Evolutionary conservation across 2,888 invertebrate genomes (phyloP), one percentile per base, ranked within the genome.

Genomic region (Diabrotica balteata): DNA sequence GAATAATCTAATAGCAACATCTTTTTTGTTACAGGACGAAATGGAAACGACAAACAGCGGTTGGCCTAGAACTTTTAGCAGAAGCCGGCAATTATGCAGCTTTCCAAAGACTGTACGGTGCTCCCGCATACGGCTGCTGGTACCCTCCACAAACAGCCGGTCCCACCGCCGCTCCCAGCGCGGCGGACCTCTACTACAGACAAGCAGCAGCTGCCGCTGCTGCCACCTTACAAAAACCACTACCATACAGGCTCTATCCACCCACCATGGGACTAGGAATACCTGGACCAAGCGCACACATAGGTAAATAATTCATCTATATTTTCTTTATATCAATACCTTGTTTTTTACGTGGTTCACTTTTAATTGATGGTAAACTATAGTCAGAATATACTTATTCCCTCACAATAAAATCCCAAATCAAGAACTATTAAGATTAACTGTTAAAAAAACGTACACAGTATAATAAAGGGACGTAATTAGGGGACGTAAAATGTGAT

Each of bases 41-140:
- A 87, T 99, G 98, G 98, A 98, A 98, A 85, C 91, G 98, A 2
- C 98, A 98, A 85, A 97, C 98, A 11, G 97, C 98, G 0, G 98
- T 98, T 4, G 98, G 98, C 0, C 85, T 98, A 76, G 99, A 99
- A 83, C 89, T 99, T 51, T 86, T 99, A 66, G 96, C 97, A 3
- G 99, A 99, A 84, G 97, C 98, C 0, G 97, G 97, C 8, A 98
- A 98, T 86, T 96, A 96, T 85, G 97, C 97, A 1, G 98, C 98
- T n/a, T 95, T 99, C 81, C 98, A 98, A 86, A 90, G 98, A 71
- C 87, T 98, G 72, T 96, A 95, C 85, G 94, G 94, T 8, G 89
- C 90, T 0, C 89, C 89, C 9, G 90, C 92, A 0, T 93, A 93
- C 83, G 88, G 89, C 53, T 88, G 88, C 67, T 89, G 89, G 85